These are phyloP conservation scores for Idaea biselata DNA, from an alignment of 2,888 invertebrate species.

Conservation along the genomic window DNA sequence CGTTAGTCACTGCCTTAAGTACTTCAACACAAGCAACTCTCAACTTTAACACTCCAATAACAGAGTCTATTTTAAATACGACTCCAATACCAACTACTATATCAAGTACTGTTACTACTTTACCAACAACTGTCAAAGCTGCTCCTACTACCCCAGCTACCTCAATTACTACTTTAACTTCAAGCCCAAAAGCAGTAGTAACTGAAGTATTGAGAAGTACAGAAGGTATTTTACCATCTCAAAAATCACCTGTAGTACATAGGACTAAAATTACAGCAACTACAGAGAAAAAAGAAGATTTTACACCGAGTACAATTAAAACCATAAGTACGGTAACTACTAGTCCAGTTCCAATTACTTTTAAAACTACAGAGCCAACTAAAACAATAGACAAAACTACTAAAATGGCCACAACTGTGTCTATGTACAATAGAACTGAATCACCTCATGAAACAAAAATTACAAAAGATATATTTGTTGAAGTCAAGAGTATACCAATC, in stretches of 20 bases:
- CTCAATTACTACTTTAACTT: constrained; percentile 19
- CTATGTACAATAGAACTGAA: constrained; percentile 43
- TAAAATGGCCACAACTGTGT: constrained; percentile 20
- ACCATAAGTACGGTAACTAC: background rate
- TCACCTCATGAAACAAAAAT: constrained; percentile 27
- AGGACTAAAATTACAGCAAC: background rate
- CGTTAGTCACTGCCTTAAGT: constrained; percentile 5
- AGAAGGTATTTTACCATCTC: background rate
- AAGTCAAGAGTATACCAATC: constrained; percentile 22
- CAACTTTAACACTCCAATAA: constrained; percentile 9
- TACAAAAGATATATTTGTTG: constrained; percentile 20
- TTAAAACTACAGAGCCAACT: constrained; percentile 15
- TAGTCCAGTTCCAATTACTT: constrained; percentile 13
- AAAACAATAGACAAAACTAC: constrained; percentile 26
- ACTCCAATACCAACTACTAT: constrained; percentile 12
- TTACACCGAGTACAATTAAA: background rate
- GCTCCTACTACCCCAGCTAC: constrained; percentile 17
- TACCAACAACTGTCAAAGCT: constrained; percentile 5
- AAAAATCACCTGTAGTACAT: background rate
- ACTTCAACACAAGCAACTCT: constrained; percentile 21
- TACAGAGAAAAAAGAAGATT: background rate
- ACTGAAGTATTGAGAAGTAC: constrained; percentile 5
- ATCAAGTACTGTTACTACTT: constrained; percentile 8
- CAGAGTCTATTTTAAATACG: constrained; percentile 3
- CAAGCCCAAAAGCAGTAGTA: background rate